Evolutionary conservation across 2,888 invertebrate species (phyloP).

Genomic region (Keiferia lycopersicella): DNA sequence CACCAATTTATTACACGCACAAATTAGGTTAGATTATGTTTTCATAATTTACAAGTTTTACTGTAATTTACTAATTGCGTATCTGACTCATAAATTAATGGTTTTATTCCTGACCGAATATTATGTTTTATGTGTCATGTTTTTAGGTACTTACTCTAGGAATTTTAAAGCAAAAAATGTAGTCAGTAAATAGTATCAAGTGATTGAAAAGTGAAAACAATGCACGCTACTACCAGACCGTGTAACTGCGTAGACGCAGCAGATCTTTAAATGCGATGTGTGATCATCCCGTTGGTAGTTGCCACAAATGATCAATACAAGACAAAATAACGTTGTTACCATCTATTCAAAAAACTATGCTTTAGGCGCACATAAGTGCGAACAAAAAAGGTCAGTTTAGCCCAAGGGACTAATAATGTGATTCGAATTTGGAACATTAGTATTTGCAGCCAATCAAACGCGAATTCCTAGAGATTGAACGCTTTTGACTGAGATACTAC

Average conservation of each 20-base stretch:
- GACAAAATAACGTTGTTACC: too few species aligned
- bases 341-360: not conserved
- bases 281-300: not conserved
- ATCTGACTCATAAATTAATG: too few species aligned
- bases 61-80: too few species aligned
- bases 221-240: slow-evolving; percentile 39
- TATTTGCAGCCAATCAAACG: too few species aligned
- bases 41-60: not conserved
- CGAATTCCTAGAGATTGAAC: too few species aligned
- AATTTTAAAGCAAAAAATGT: not conserved
- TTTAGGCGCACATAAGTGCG: too few species aligned
- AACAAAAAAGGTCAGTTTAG: too few species aligned
- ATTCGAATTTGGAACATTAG: too few species aligned
- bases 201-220: slow-evolving; percentile 53
- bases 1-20: not conserved
- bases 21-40: not conserved
- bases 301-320: not conserved
- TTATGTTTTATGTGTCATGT: too few species aligned
- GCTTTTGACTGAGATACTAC: too few species aligned
- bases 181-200: slow-evolving; percentile 24
- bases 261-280: slow-evolving; percentile 7
- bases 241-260: slow-evolving; percentile 31
- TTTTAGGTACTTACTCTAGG: too few species aligned
- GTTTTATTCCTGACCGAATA: not conserved
- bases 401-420: too few species aligned